Conservation (phyloP, 2,888 invertebrate species). For the Drymonia ruficornis region DNA sequence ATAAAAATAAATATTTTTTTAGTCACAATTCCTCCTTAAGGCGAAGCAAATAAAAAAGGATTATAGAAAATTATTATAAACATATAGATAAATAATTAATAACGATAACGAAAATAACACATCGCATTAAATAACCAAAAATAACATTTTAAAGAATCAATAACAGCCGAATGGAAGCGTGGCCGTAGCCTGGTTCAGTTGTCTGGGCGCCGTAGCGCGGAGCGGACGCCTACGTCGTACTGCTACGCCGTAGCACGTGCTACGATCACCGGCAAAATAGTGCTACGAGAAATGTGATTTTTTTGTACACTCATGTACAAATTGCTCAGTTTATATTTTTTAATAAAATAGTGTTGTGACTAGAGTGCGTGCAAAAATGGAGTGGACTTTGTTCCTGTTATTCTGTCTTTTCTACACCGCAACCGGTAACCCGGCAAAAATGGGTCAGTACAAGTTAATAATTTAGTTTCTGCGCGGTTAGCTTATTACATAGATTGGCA, state of each 20-base stretch:
- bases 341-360: slow-evolving; percentile 39
- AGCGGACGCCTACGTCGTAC: slow-evolving; percentile 55
- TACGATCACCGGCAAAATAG: slow-evolving; percentile 50
- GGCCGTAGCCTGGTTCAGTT: slow-evolving; percentile 67
- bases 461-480: slow-evolving; percentile 60
- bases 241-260: slow-evolving; percentile 44
- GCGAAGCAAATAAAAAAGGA: no score
- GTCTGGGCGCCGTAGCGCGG: slow-evolving; percentile 68
- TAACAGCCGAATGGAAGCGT: slow-evolving; percentile 65
- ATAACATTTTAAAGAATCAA: slow-evolving; percentile 84
- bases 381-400: slow-evolving; percentile 60
- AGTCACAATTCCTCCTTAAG: no score
- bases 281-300: slow-evolving; percentile 55
- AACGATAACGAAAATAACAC: slow-evolving; percentile 18
- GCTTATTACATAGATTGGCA: slow-evolving; percentile 60
- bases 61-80: no score
- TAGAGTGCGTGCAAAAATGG: slow-evolving; percentile 60
- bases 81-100: neutral
- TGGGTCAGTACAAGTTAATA: slow-evolving; percentile 75
- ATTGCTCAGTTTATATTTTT: slow-evolving; percentile 46
- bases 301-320: slow-evolving; percentile 45
- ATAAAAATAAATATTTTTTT: no score
- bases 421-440: slow-evolving; percentile 75
- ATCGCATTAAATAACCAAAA: slow-evolving; percentile 76
- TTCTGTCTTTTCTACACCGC: slow-evolving; percentile 52